Percentiles rank a stretch among this genome's conserved stretches.
Evolutionary conservation across 2,888 invertebrate genomes (phyloP).

Genomic region (Rotaria magnacalcarata): DNA sequence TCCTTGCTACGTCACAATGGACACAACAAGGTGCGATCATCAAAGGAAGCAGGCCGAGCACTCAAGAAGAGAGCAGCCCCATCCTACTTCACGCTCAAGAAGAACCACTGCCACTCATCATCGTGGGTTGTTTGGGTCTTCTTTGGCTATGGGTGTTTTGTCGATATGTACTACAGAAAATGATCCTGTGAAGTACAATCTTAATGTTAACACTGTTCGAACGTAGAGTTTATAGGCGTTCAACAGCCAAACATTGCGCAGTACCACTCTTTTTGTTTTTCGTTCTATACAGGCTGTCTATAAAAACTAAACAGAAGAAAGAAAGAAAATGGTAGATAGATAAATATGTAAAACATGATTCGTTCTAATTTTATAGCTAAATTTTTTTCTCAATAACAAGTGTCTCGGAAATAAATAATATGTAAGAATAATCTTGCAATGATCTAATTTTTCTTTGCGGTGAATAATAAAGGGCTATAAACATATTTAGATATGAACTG

Average conservation of each 20-base stretch:
- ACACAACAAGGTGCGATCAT: conserved; percentile 13
- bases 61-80: neutral
- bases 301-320: no score
- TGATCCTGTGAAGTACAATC: no score
- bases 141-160: conserved; percentile 36
- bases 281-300: neutral
- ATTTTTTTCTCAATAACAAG: no score
- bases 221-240: neutral
- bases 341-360: no score
- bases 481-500: no score
- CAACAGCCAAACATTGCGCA: neutral
- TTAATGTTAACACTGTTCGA: neutral
- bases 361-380: no score
- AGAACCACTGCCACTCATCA: conserved; percentile 36
- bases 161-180: neutral
- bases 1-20: neutral
- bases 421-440: no score
- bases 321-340: no score
- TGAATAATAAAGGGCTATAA: no score
- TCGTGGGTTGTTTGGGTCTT: conserved; percentile 30
- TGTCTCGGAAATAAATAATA: no score
- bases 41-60: conserved; percentile 28
- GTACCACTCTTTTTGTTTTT: neutral
- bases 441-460: no score
- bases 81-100: conserved; percentile 34